Conservation (phyloP, 2,113 vertebrate species). For the Bucco capensis region DNA sequence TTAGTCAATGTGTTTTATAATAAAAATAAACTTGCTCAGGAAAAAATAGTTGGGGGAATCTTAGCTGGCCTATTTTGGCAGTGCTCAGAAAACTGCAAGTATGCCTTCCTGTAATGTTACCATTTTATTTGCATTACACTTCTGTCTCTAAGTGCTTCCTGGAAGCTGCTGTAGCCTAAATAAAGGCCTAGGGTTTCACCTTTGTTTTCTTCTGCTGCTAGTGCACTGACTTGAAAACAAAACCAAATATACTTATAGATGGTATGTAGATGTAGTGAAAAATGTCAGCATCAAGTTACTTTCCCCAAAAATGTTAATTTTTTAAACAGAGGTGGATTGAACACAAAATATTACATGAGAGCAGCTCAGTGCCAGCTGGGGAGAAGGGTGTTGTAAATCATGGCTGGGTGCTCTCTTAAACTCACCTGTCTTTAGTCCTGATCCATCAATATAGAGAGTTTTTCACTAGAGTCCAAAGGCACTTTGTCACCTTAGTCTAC, state of each 20-base stretch:
- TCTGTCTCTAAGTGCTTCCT: constrained; percentile 28
- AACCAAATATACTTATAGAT: not conserved
- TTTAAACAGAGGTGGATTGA: not conserved
- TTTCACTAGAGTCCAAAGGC: not conserved
- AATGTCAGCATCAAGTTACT: not conserved
- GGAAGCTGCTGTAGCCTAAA: constrained; percentile 35
- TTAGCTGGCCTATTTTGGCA: constrained; percentile 3
- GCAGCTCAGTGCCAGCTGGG: not conserved
- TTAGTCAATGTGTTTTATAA: not conserved
- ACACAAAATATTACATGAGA: not conserved
- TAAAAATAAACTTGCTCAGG: constrained; percentile 36
- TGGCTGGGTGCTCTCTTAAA: not conserved
- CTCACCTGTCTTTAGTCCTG: not conserved
- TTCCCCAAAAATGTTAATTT: not conserved
- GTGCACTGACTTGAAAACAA: not conserved
- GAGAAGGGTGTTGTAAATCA: not conserved
- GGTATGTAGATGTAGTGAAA: not conserved
- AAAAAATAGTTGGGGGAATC: not conserved
- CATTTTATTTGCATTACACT: constrained; percentile 24
- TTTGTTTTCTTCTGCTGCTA: constrained; percentile 3
- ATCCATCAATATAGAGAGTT: not conserved
- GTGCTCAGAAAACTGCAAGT: constrained; percentile 23
- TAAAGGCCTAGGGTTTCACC: constrained; percentile 15
- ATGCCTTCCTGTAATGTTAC: not conserved
- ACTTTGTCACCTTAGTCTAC: not conserved